These are phyloP conservation scores for Goniozus legneri DNA, from an alignment of 1,140 invertebrate genomes.

Conservation along the genomic window DNA sequence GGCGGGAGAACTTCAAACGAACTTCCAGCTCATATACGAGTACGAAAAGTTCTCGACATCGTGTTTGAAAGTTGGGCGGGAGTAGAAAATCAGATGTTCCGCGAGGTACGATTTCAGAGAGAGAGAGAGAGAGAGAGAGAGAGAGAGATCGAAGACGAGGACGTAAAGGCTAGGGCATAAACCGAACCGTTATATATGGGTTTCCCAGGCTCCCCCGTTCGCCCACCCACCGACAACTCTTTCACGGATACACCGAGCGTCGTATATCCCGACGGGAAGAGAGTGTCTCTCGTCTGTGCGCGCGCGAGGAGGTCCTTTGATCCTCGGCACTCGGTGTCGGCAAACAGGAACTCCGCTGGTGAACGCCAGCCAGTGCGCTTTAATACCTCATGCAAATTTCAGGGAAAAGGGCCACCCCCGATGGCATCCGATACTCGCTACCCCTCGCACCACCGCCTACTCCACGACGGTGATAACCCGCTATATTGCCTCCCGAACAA, in stretches of 20 bases:
- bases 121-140: too few relatives aligned
- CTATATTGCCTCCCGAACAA: constrained; percentile 55
- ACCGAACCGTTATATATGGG: too few relatives aligned
- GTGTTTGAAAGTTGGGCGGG: neutral
- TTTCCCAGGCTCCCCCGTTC: neutral
- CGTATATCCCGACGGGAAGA: constrained; percentile 1
- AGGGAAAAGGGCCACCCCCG: constrained; percentile 41
- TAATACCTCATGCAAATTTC: constrained; percentile 57
- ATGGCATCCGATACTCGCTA: constrained; percentile 11
- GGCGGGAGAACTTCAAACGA: too few relatives aligned
- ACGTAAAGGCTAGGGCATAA: too few relatives aligned
- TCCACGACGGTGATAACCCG: constrained; percentile 34
- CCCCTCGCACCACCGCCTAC: constrained; percentile 22
- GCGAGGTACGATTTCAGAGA: constrained; percentile 16
- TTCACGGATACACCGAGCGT: constrained; percentile 2
- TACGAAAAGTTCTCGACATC: too few relatives aligned
- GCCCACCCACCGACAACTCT: neutral
- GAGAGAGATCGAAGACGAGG: too few relatives aligned
- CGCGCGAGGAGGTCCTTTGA: constrained; percentile 46
- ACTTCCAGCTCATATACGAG: too few relatives aligned
- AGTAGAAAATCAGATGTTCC: constrained; percentile 17
- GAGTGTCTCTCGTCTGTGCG: too few relatives aligned
- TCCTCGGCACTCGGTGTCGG: constrained; percentile 50
- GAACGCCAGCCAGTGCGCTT: constrained; percentile 50
- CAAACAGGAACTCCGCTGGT: constrained; percentile 48